These are phyloP conservation scores for Caenorhabditis wallacei DNA, from an alignment of 2,888 invertebrate genomes.

Conservation along the genomic window DNA sequence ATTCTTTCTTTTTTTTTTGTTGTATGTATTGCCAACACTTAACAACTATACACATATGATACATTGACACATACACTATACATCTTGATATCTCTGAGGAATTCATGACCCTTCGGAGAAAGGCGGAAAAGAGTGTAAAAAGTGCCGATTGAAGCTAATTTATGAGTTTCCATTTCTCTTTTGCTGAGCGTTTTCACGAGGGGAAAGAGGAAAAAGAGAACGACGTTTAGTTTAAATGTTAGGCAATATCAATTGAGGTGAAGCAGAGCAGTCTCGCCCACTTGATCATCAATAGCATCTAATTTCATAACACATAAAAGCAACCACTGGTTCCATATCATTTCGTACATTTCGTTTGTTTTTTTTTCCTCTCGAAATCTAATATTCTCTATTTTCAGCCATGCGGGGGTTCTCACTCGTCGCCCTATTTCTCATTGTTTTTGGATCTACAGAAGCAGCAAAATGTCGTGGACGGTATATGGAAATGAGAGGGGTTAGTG, in stretches of 20 bases:
- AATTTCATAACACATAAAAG: conserved; percentile 47
- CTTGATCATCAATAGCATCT: conserved; percentile 26
- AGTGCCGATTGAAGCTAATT: conserved; percentile 38
- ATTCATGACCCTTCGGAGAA: conserved; percentile 28
- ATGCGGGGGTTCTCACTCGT: not conserved
- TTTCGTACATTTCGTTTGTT: not conserved
- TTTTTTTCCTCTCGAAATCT: not conserved
- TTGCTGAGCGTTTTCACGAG: not conserved
- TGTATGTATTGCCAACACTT: not conserved
- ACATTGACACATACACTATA: conserved; percentile 1
- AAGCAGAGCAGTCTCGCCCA: conserved; percentile 5
- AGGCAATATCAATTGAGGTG: conserved; percentile 27
- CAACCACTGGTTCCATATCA: not conserved
- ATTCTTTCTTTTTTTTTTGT: not conserved
- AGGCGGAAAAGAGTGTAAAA: conserved; percentile 36
- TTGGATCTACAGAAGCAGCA: conserved; percentile 13
- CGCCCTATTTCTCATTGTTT: not conserved
- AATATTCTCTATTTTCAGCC: conserved; percentile 2
- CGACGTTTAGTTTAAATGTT: conserved; percentile 26
- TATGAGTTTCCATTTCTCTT: conserved; percentile 21
- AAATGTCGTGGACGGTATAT: conserved; percentile 51
- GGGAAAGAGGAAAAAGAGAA: conserved; percentile 12
- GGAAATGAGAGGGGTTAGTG: conserved; percentile 52
- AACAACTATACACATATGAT: conserved; percentile 23
- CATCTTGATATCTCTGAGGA: conserved; percentile 10